phyloP scores from a whole-genome alignment of 2,797 vertebrate species.

The Lates japonicus region DNA sequence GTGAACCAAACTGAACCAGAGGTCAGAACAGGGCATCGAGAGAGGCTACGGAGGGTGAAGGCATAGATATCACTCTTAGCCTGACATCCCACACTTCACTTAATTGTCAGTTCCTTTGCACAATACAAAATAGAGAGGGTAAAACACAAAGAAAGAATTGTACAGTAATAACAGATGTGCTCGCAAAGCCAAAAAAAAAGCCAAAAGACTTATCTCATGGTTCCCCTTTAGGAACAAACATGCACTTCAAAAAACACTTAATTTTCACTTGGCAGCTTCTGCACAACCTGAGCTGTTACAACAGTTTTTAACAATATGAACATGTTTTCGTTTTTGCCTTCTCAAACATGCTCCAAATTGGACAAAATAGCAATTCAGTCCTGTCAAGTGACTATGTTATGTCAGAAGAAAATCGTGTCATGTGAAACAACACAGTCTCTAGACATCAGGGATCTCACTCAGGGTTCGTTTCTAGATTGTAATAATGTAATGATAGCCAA shows the following conservation, averaged over 20 bases:
- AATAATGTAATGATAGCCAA: constrained; percentile 3
- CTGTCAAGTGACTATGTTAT: constrained; percentile 7
- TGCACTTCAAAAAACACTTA: constrained; percentile 2
- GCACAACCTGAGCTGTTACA: constrained; percentile 14
- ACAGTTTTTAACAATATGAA: background rate
- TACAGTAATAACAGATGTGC: background rate
- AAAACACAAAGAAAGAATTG: background rate
- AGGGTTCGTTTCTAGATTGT: constrained; percentile 8
- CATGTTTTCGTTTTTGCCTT: constrained; percentile 4
- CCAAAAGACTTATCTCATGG: background rate
- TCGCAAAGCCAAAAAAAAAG: background rate
- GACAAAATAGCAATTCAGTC: background rate
- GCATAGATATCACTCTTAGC: constrained; percentile 13
- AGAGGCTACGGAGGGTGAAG: background rate
- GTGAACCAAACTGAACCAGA: constrained; percentile 37
- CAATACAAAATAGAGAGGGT: background rate
- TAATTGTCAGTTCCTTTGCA: constrained; percentile 2
- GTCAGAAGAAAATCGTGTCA: background rate
- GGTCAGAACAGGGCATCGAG: constrained; percentile 43
- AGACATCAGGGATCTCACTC: constrained; percentile 1
- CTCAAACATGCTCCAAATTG: constrained; percentile 17
- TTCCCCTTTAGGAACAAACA: background rate
- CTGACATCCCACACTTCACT: background rate
- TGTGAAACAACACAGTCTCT: constrained; percentile 15
- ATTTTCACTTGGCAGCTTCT: constrained; percentile 6